Evolutionary conservation across 2,888 invertebrate species (phyloP), one percentile per base, ranked within the genome.

Genomic region (Tribolium freemani): DNA sequence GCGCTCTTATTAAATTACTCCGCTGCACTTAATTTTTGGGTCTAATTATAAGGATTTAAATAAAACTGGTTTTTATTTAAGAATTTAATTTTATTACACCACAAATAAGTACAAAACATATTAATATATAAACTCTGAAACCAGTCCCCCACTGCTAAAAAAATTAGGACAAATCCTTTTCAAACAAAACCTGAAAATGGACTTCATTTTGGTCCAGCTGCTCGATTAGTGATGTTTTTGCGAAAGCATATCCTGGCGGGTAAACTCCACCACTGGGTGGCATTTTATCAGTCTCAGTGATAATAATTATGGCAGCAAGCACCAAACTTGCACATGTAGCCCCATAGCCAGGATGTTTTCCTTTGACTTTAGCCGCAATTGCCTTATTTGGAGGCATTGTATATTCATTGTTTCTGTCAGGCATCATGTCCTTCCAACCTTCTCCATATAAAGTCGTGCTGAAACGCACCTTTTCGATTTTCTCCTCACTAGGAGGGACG

Each of bases 221-320:
- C 31, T 93, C 89, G 72, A 96, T 90, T 16, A 97, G 87, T 21
- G 89, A 90, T 0, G 98, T 97, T 75, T 95, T 91, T 0, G 88
- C 88, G 87, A 98, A 98, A 0, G 96, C 96, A 8, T 92, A 92
- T 0, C 93, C 97, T 0, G 98, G 95, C 0, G 97, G 90, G 70
- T 93, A 88, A 0, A 98, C 97, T 6, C 98, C 98, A 38, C 96
- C 96, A 6, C 94, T 71, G 10, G 73, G 58, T 0, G 97, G 96
- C 89, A 98, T 90, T 81, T 93, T 93, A 66, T 92, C 90, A 31
- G 87, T 87, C 83, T 98, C 96, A 13, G 90, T 90, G 8, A 98
- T 87, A 58, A 98, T 86, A 0, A 92, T 93, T 69, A 94, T 81
- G 0, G 94, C 98, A 53, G 93, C 88, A 72, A 92, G 88, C 3